Conservation (phyloP, 2,888 invertebrate species). For the Piscicola geometra region DNA sequence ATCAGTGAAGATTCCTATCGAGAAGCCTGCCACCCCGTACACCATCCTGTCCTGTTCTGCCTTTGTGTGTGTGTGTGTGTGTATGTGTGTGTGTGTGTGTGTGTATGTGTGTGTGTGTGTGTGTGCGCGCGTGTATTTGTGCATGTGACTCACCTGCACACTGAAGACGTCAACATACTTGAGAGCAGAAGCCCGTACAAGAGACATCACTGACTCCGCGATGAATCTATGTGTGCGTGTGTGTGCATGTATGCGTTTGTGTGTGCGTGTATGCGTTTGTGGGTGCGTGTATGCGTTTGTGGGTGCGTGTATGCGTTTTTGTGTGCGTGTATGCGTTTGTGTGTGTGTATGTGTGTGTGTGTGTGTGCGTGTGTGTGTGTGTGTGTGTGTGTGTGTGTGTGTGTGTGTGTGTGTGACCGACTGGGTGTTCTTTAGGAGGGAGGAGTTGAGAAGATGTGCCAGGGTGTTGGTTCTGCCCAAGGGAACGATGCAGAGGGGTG, state of each 20-base stretch:
- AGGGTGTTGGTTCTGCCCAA: conserved; percentile 6
- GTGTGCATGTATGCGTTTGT: conserved; percentile 21
- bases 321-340: conserved; percentile 16
- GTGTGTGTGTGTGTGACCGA: conserved; percentile 5
- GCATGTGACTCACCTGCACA: background rate
- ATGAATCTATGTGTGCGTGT: conserved; percentile 14
- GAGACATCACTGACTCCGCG: background rate
- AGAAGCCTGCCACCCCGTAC: background rate
- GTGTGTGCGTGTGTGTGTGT: conserved; percentile 19
- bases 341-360: conserved; percentile 18
- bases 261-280: conserved; percentile 22
- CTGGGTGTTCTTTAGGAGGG: background rate
- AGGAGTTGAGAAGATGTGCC: background rate
- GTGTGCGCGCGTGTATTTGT: background rate
- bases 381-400: conserved; percentile 19
- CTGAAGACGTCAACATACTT: conserved; percentile 1
- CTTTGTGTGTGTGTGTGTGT: background rate
- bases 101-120: background rate
- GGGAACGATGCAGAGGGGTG: conserved; percentile 1
- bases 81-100: background rate
- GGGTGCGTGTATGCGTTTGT: conserved; percentile 12
- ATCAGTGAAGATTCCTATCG: background rate
- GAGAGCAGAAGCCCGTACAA: background rate
- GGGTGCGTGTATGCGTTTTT: conserved; percentile 8
- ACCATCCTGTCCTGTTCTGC: background rate